Percentiles rank a stretch among this genome's conserved stretches.
Conservation (phyloP, 2,888 invertebrate species). For the Archaeoteleia sp. region DNA sequence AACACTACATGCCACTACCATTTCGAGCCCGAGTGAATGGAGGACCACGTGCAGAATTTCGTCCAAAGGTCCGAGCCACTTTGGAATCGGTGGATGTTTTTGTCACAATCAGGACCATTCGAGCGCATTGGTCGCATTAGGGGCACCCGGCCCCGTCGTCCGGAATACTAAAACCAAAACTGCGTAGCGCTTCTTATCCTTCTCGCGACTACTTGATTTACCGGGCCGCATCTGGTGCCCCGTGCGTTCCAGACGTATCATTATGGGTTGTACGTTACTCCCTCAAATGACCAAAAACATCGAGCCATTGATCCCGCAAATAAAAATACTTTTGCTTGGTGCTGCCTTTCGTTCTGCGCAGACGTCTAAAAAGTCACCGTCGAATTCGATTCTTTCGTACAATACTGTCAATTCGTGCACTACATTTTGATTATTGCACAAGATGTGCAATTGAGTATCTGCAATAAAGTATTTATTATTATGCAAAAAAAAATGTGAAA, state of each 20-base stretch:
- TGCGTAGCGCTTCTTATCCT: conserved; percentile 8
- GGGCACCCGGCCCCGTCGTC: conserved; percentile 43
- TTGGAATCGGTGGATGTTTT: conserved; percentile 27
- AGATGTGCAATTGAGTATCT: too few relatives aligned
- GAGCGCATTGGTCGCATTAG: conserved; percentile 52
- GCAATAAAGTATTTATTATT: too few relatives aligned
- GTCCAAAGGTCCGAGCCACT: conserved; percentile 3
- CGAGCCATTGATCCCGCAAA: conserved; percentile 9
- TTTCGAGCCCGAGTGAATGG: background rate
- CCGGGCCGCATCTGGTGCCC: conserved; percentile 3
- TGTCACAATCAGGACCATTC: conserved; percentile 56
- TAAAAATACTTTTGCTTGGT: conserved; percentile 9
- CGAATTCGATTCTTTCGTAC: too few relatives aligned
- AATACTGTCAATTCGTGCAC: too few relatives aligned
- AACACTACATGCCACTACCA: too few relatives aligned
- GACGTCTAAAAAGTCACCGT: too few relatives aligned
- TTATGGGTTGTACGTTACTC: conserved; percentile 13
- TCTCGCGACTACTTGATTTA: conserved; percentile 12
- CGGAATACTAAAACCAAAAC: conserved; percentile 47
- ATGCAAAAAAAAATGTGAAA: too few relatives aligned
- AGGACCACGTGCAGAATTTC: conserved; percentile 50
- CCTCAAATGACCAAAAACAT: conserved; percentile 23
- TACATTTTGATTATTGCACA: too few relatives aligned
- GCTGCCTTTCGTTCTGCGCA: too few relatives aligned
- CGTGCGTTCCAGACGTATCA: conserved; percentile 8